Conservation (phyloP, 2,888 invertebrate genomes). For the Drosophila flavopinicola region DNA sequence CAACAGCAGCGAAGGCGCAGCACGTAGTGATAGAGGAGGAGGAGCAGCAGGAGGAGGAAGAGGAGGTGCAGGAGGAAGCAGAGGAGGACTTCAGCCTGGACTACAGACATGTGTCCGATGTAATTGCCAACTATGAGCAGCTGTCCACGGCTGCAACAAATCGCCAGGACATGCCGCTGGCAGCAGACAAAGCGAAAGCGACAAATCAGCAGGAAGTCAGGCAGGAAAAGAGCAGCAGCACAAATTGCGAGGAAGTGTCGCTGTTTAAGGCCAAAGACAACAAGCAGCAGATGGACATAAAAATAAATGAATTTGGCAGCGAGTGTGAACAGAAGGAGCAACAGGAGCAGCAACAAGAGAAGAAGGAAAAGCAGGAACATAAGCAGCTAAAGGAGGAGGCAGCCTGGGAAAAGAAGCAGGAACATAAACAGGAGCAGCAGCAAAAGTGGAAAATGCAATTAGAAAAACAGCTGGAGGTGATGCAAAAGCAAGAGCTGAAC, state of each 20-base stretch:
- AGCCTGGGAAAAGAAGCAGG: not conserved
- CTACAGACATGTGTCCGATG: slow-evolving; percentile 68
- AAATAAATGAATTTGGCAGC: not conserved
- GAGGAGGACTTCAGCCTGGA: slow-evolving; percentile 35
- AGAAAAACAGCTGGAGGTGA: not conserved
- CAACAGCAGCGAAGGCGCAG: slow-evolving; percentile 53
- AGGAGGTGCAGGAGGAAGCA: not conserved
- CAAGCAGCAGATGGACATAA: not conserved
- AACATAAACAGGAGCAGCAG: not conserved
- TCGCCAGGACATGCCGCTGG: slow-evolving; percentile 2
- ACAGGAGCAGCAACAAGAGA: not conserved
- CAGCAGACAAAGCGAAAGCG: slow-evolving; percentile 2
- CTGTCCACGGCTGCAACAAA: slow-evolving; percentile 41
- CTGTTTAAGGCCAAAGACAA: not conserved
- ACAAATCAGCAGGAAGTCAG: not conserved
- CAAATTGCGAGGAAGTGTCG: not conserved
- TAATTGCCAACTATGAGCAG: slow-evolving; percentile 77
- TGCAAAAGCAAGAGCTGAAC: not conserved
- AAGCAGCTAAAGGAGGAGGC: not conserved
- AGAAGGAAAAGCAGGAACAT: not conserved
- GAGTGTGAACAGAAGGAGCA: not conserved
- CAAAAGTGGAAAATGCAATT: not conserved
- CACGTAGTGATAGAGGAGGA: slow-evolving; percentile 67
- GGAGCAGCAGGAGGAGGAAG: slow-evolving; percentile 10
- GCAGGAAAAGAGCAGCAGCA: not conserved